Evolutionary conservation across 2,888 invertebrate genomes (phyloP).

Genomic region (Cataglyphis livida): DNA sequence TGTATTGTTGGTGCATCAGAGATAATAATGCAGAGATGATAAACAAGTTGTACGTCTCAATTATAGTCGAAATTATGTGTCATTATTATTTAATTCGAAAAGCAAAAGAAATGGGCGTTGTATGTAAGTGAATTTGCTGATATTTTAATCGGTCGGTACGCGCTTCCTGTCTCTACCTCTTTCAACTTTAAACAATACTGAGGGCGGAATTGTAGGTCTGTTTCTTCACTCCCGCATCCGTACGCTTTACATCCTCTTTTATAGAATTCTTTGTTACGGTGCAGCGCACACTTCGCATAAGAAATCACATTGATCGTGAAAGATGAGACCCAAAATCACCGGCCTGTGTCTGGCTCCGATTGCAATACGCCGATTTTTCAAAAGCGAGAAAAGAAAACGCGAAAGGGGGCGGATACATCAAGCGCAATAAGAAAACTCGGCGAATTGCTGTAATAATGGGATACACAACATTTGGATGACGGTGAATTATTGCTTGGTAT

Average conservation of each 20-base stretch:
- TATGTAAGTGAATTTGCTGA: slow-evolving; percentile 26
- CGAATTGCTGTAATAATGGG: slow-evolving; percentile 15
- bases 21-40: slow-evolving; percentile 1
- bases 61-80: slow-evolving; percentile 24
- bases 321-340: slow-evolving; percentile 53
- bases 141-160: slow-evolving; percentile 55
- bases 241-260: slow-evolving; percentile 15
- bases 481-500: neutral
- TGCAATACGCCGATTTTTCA: slow-evolving; percentile 3
- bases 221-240: slow-evolving; percentile 49
- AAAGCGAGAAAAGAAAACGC: slow-evolving; percentile 44
- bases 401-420: slow-evolving; percentile 31
- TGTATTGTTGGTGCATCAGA: neutral
- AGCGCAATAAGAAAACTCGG: neutral
- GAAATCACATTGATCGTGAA: slow-evolving; percentile 50
- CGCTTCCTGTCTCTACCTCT: slow-evolving; percentile 74
- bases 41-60: slow-evolving; percentile 8
- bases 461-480: slow-evolving; percentile 6
- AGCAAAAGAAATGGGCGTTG: slow-evolving; percentile 2
- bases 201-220: slow-evolving; percentile 72
- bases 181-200: slow-evolving; percentile 61
- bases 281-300: slow-evolving; percentile 47
- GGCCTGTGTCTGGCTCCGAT: neutral
- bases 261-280: slow-evolving; percentile 76
- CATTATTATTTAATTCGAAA: neutral